Percentiles rank a stretch among this genome's conserved stretches.
Conservation (phyloP, 2,888 invertebrate genomes). For the Drosophila anomalata region DNA sequence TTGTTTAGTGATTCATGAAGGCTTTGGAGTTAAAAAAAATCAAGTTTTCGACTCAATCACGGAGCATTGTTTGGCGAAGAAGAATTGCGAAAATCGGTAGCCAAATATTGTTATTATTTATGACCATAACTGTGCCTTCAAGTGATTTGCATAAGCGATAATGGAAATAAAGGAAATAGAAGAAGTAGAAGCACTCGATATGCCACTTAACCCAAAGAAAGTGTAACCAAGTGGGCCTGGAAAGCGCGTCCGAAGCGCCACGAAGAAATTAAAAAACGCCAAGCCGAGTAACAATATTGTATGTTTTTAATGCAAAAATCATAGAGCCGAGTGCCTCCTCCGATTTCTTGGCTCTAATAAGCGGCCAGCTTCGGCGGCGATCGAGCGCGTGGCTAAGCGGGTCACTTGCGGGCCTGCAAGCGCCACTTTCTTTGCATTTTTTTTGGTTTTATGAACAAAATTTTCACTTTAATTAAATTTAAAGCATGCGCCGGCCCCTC, state of each 20-base stretch:
- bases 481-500: slow-evolving; percentile 65
- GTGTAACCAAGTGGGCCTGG: slow-evolving; percentile 57
- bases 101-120: slow-evolving; percentile 15
- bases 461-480: slow-evolving; percentile 79
- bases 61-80: slow-evolving; percentile 18
- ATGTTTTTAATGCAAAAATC: slow-evolving; percentile 55
- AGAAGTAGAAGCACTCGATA: slow-evolving; percentile 34
- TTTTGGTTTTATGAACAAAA: slow-evolving; percentile 51
- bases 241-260: slow-evolving; percentile 16
- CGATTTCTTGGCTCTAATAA: slow-evolving; percentile 30
- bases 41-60: slow-evolving; percentile 38
- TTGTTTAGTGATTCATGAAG: slow-evolving; percentile 34
- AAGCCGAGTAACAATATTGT: slow-evolving; percentile 33
- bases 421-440: slow-evolving; percentile 71
- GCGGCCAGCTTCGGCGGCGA: slow-evolving; percentile 6
- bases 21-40: slow-evolving; percentile 7
- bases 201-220: slow-evolving; percentile 50
- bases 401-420: slow-evolving; percentile 66
- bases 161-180: background rate
- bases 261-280: slow-evolving; percentile 7
- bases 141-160: slow-evolving; percentile 66
- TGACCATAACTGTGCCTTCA: slow-evolving; percentile 27
- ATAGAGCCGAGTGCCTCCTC: slow-evolving; percentile 18
- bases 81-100: slow-evolving; percentile 35
- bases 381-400: slow-evolving; percentile 62